Evolutionary conservation across 2,797 vertebrate species (phyloP).

Genomic region (Sebastiscus tertius): DNA sequence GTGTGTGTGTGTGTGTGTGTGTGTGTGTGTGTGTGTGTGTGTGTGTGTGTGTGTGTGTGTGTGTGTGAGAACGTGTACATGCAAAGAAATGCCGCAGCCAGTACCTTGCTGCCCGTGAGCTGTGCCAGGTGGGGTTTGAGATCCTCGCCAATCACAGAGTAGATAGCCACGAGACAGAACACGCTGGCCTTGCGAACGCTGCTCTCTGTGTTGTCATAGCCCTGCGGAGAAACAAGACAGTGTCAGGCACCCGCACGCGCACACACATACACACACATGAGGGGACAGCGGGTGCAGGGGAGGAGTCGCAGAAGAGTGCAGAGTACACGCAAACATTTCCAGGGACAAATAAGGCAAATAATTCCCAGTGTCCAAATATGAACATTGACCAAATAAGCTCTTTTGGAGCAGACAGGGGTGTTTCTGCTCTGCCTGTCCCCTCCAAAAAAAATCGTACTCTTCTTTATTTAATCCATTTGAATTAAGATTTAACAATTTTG

Average conservation of each 20-base stretch:
- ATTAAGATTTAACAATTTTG: neutral
- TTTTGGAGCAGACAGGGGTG: constrained; percentile 10
- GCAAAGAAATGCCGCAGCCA: neutral
- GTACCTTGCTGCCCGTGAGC: constrained; percentile 98
- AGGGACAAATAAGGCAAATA: constrained; percentile 77
- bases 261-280: neutral
- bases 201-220: constrained; percentile 98
- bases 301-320: constrained; percentile 42
- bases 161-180: constrained; percentile 97
- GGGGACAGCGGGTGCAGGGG: constrained; percentile 31
- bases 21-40: neutral
- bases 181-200: constrained; percentile 99
- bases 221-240: constrained; percentile 77
- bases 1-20: neutral
- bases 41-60: neutral
- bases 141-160: constrained; percentile 98
- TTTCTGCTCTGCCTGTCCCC: neutral
- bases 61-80: neutral
- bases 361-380: constrained; percentile 68
- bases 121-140: constrained; percentile 96
- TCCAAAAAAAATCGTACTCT: neutral
- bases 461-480: neutral
- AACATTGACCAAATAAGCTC: constrained; percentile 71
- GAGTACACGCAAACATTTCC: constrained; percentile 73
- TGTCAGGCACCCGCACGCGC: constrained; percentile 16